Evolutionary conservation across 2,113 vertebrate genomes (phyloP).

Genomic region (Ictalurus furcatus): DNA sequence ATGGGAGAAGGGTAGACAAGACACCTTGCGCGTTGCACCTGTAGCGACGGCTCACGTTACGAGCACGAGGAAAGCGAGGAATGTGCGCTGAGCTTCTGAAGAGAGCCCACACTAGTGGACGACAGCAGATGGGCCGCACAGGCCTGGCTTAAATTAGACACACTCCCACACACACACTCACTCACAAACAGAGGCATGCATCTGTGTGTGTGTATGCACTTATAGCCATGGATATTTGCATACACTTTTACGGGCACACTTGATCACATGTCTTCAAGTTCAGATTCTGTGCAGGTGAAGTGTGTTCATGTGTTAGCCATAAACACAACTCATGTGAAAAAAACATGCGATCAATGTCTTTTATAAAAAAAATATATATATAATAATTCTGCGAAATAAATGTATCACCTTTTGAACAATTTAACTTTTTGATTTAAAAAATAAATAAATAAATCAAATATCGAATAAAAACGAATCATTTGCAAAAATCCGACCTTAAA

Average conservation of each 20-base stretch:
- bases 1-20: constrained; percentile 43
- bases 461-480: not conserved
- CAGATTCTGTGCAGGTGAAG: constrained; percentile 39
- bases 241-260: constrained; percentile 34
- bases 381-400: not conserved
- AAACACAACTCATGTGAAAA: not conserved
- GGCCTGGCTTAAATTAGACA: constrained; percentile 58
- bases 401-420: no score
- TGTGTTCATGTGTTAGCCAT: not conserved
- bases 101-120: constrained; percentile 50
- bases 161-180: constrained; percentile 37
- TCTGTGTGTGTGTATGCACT: constrained; percentile 16
- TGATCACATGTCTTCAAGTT: constrained; percentile 13
- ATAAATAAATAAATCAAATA: not conserved
- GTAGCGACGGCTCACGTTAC: constrained; percentile 64
- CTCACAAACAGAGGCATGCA: constrained; percentile 37
- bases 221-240: constrained; percentile 47
- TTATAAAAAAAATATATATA: not conserved
- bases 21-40: constrained; percentile 78
- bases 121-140: constrained; percentile 54
- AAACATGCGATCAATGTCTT: not conserved
- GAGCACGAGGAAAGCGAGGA: constrained; percentile 41
- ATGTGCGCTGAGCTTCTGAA: constrained; percentile 54
- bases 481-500: not conserved
- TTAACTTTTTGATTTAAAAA: no score